Evolutionary conservation across 2,888 invertebrate species (phyloP).

Genomic region (Eupsilia transversa): DNA sequence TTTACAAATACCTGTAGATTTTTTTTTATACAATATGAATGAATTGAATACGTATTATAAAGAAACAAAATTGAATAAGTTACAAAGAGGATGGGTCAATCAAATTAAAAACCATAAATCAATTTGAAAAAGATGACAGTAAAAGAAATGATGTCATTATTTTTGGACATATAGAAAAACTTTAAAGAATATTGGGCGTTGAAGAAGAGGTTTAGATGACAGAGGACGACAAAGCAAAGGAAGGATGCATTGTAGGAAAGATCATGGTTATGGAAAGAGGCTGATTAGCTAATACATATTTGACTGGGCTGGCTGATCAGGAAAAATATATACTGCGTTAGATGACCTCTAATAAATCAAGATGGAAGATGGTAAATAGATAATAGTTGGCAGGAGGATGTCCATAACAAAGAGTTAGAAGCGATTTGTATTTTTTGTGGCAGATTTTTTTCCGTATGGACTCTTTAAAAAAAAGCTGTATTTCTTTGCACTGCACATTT

Average conservation of each 20-base stretch:
- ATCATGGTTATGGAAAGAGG: background rate
- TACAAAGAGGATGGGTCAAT: slow-evolving; percentile 46
- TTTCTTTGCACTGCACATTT: slow-evolving; percentile 5
- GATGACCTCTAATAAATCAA: too few species aligned
- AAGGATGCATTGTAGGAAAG: background rate
- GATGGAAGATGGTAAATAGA: background rate
- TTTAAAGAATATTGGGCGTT: background rate
- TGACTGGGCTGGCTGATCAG: too few species aligned
- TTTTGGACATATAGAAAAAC: background rate
- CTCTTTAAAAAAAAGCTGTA: background rate
- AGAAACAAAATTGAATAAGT: slow-evolving; percentile 48
- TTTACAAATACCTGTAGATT: slow-evolving; percentile 28
- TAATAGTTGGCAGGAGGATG: background rate
- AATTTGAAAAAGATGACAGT: slow-evolving; percentile 1
- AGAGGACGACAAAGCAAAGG: background rate
- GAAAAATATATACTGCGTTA: background rate
- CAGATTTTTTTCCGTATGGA: background rate
- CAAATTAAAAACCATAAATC: slow-evolving; percentile 33
- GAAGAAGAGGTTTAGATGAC: background rate
- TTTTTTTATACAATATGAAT: too few species aligned
- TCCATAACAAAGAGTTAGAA: background rate
- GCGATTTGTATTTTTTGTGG: background rate
- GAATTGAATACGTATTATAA: slow-evolving; percentile 31
- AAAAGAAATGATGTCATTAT: slow-evolving; percentile 11
- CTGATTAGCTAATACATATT: background rate